Conservation (phyloP, 2,888 invertebrate genomes). For the Nomada goodeniana region DNA sequence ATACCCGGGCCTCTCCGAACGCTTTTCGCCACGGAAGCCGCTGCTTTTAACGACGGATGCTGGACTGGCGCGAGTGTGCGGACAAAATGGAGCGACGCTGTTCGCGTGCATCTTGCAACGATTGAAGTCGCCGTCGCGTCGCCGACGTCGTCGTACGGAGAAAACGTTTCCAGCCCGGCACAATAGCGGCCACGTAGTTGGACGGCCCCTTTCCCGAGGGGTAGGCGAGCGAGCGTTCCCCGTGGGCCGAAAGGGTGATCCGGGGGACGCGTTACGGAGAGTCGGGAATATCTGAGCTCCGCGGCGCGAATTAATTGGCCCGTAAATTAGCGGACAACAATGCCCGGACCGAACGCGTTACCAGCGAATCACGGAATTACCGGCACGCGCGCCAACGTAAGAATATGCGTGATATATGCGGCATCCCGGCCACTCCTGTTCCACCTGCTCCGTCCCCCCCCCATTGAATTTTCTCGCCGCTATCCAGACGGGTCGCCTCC, state of each 20-base stretch:
- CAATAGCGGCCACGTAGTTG: background rate
- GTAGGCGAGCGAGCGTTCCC: background rate
- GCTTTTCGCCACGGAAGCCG: background rate
- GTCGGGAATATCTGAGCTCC: constrained; percentile 69
- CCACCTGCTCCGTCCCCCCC: background rate
- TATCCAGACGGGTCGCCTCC: background rate
- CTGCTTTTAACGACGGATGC: background rate
- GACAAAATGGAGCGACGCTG: background rate
- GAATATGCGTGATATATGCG: constrained; percentile 82
- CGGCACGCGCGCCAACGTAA: constrained; percentile 75
- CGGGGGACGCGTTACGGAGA: constrained; percentile 51
- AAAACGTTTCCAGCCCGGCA: background rate
- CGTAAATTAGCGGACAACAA: constrained; percentile 83
- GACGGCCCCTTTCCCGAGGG: background rate
- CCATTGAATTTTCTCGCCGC: constrained; percentile 19
- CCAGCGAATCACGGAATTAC: constrained; percentile 70
- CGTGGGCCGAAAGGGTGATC: constrained; percentile 10
- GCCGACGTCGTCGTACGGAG: background rate
- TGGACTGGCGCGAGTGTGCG: background rate
- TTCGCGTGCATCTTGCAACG: background rate
- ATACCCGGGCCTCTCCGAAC: background rate
- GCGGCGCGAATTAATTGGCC: constrained; percentile 82
- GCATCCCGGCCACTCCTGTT: constrained; percentile 72
- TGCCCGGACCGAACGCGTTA: constrained; percentile 65
- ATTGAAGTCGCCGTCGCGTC: constrained; percentile 1